Conservation (phyloP, 2,888 invertebrate genomes). For the Agrochola macilenta region DNA sequence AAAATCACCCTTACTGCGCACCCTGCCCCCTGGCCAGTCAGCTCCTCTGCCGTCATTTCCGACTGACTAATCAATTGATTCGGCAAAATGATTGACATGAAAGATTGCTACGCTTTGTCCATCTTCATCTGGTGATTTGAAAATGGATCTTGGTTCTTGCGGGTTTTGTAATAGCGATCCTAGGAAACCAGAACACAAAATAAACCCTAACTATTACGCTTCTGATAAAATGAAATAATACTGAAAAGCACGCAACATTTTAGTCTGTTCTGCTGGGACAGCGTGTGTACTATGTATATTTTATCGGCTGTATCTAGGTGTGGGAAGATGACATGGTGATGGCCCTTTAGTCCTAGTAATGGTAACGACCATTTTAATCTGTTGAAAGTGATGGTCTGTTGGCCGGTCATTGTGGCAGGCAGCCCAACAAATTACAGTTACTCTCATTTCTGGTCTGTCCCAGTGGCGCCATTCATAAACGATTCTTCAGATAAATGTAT, state of each 20-base stretch:
- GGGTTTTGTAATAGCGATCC: not conserved
- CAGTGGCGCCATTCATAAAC: not conserved
- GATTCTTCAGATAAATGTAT: slow-evolving; percentile 16
- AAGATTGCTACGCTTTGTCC: not conserved
- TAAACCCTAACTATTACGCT: not conserved
- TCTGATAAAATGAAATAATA: not conserved
- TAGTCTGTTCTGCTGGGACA: not conserved
- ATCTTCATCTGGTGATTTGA: not conserved
- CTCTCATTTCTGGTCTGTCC: not conserved
- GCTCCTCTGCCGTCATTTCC: not conserved
- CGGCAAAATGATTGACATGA: not conserved
- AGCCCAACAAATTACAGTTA: not conserved
- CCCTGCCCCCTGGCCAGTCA: not conserved
- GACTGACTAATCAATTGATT: not conserved
- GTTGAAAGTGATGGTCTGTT: not conserved
- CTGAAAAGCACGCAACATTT: not conserved
- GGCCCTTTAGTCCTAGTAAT: not conserved
- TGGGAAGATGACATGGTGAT: not conserved
- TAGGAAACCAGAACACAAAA: not conserved
- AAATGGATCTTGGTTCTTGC: not conserved
- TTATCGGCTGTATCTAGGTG: not conserved
- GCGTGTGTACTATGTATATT: not conserved
- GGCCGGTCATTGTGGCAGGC: not conserved
- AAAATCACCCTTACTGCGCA: not conserved
- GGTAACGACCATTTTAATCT: not conserved